Base-by-base conservation (phyloP, 2,888 invertebrate species). In the Limnephilus marmoratus region DNA sequence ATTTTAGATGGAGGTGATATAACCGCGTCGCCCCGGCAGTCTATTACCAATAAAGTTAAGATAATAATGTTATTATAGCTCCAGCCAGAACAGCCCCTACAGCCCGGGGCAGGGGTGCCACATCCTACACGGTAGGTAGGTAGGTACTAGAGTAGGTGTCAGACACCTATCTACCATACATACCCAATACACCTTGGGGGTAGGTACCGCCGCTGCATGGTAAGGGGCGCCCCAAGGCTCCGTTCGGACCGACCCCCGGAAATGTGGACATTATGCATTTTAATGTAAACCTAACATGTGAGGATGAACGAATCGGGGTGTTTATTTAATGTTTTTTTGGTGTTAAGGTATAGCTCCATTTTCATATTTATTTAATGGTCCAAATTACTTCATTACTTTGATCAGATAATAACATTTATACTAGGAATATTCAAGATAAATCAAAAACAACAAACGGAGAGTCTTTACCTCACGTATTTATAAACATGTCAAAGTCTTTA, bases 41-140 rank as follows among this genome's bases (percentile, higher is more conserved):
- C 49, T 83, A 83, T 90, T 90, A 86, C 91, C 91, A 86, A 91
- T 86, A 91, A 85, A 81, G 91, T 87, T 91, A 80, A 91, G 81
- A 81, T 91, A 86, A 91, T 91, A 86, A 91, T 86, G 91, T 80
- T 91, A 68, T 86, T 86, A 86, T 81, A 15, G 90, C n/a, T 85
- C 37, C 68, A 18, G n/a, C 34, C 37, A 81, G 89, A 45, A 34
- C 24, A 89, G 80, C 80, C 82, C 81, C 82, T 15, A 49, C 68
- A 13, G 87, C 81, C 34, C 31, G 90, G 81, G 81, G 88, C 80
- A 37, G 37, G 89, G 90, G 81, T 34, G 34, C 68, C 68, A 68
- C 68, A 68, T 24, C 68, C 68, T 68, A 9, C 68, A 68, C 68
- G 24, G 68, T n/a, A 68, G 68, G 68, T 18, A 18, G 24, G 68